These are phyloP conservation scores for Lottia scabra DNA, from an alignment of 2,888 invertebrate species.

Conservation along the genomic window DNA sequence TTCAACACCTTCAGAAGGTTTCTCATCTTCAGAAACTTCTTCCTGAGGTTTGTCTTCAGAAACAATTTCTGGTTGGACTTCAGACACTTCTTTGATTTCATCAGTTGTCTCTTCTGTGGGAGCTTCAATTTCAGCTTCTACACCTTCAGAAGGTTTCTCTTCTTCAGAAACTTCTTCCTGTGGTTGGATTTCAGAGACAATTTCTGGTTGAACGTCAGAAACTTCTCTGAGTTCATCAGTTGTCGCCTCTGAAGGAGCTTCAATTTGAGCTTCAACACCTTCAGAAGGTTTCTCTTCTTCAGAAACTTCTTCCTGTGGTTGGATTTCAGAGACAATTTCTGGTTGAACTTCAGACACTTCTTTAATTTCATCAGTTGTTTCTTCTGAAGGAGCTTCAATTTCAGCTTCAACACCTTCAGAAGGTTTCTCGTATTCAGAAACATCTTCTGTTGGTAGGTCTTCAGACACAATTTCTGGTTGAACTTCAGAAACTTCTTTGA, in stretches of 20 bases:
- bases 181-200: conserved; percentile 7
- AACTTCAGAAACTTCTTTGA: background rate
- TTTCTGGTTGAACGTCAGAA: conserved; percentile 22
- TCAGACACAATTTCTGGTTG: background rate
- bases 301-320: conserved; percentile 3
- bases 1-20: background rate
- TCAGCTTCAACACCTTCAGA: conserved; percentile 16
- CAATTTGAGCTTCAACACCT: too few relatives aligned
- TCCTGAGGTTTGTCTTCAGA: conserved; percentile 4
- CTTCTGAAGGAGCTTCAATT: conserved; percentile 6
- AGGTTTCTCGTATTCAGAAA: conserved; percentile 7
- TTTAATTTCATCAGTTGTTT: conserved; percentile 2
- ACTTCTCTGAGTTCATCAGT: conserved; percentile 5
- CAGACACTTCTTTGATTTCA: background rate
- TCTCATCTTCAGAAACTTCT: conserved; percentile 13
- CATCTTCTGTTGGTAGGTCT: background rate
- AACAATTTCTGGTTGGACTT: background rate
- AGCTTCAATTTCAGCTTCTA: background rate
- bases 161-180: conserved; percentile 8
- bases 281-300: too few relatives aligned
- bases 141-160: background rate
- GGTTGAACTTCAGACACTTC: conserved; percentile 12
- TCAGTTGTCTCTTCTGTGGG: conserved; percentile 19
- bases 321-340: conserved; percentile 10
- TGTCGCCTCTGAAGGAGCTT: background rate